Evolutionary conservation across 2,113 vertebrate genomes (phyloP), one percentile per base, ranked within the genome.

Genomic region (Mystacornis crossleyi): DNA sequence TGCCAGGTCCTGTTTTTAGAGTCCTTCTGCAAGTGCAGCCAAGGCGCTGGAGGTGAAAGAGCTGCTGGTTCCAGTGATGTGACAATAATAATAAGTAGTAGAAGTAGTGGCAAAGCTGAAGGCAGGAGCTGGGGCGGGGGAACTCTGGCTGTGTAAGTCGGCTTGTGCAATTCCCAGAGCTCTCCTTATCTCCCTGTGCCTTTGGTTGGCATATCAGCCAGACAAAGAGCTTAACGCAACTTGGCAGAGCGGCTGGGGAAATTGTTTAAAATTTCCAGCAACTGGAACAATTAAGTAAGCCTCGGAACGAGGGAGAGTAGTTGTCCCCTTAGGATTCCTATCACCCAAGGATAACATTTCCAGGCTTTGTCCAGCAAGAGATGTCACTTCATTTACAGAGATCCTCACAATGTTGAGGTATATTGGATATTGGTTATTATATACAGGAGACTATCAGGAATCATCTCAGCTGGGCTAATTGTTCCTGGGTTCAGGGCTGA

Each of bases 321-420:
- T 81, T 80, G 75, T 95, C 96, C 97, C 95, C 92, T 64, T 81
- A 95, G 97, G 97, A 96, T 95, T 97, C 94, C 97, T 96, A 94
- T 96, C 97, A 20, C 90, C 12, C 13, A 94, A 96, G 95, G 95
- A 97, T 97, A 96, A 97, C 95, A 91, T 95, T 94, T 84, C 82
- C 89, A 81, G 86, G 90, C 96, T 95, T 97, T 98, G 92, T 97
- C 97, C 92, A 62, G 95, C 86, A 92, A 92, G 95, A 94, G 87
- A 96, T 94, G 95, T 96, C 90, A 84, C 95, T 94, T 95, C 90
- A 88, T 89, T 96, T 95, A 96, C 95, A 96, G 92, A 91, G 79
- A 89, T 91, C 57, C 28, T 86, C 81, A 90, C 96, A 91, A 94
- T 94, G 95, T 91, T 80, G 94, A 82, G 81, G 86, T 84, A 83